phyloP scores from a whole-genome alignment of 2,888 invertebrate genomes.

The Lasioglossum leucozonium region DNA sequence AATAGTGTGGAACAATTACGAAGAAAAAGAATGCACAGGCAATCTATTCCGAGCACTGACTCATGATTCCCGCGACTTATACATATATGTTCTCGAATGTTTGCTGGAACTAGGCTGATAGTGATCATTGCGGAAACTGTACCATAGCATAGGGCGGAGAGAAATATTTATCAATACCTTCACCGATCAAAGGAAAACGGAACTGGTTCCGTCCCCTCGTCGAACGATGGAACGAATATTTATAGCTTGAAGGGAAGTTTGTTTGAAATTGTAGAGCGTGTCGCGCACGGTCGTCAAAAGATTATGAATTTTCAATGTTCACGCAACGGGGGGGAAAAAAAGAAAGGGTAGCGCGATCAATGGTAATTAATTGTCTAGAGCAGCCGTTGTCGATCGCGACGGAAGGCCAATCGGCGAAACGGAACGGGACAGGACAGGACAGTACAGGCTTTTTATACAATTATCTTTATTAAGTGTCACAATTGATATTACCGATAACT shows the following conservation, averaged over 20 bases:
- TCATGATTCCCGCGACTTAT: conserved; percentile 4
- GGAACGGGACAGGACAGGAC: background rate
- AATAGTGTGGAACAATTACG: background rate
- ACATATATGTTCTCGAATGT: background rate
- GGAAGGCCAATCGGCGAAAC: background rate
- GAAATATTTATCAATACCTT: background rate
- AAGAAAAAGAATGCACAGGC: conserved; percentile 14
- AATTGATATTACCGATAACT: conserved; percentile 62
- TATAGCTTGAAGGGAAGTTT: background rate
- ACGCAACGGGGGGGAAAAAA: background rate
- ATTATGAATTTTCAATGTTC: background rate
- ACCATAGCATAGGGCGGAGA: background rate
- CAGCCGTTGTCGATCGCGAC: background rate
- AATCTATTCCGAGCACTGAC: conserved; percentile 40
- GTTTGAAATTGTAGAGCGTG: background rate
- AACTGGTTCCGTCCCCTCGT: background rate
- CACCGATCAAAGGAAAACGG: background rate
- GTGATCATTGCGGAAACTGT: background rate
- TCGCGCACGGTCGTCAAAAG: background rate
- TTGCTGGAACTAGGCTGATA: background rate
- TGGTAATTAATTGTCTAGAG: background rate
- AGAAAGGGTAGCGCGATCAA: background rate
- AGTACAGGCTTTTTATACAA: conserved; percentile 60
- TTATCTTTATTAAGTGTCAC: conserved; percentile 68
- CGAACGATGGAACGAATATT: background rate